These are phyloP conservation scores for Selene dorsalis DNA, from an alignment of 2,797 vertebrate genomes.

Conservation along the genomic window DNA sequence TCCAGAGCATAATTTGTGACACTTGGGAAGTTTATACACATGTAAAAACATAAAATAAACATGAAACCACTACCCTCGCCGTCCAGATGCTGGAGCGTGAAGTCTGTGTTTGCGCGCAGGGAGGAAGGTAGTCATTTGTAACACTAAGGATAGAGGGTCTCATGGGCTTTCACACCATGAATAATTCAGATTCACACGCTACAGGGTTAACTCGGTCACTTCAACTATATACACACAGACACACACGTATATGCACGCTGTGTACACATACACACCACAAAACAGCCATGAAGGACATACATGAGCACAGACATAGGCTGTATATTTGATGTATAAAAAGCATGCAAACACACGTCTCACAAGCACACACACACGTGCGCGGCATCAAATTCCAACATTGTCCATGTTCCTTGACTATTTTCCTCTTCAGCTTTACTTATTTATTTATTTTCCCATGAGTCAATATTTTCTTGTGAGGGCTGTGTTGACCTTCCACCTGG, in stretches of 20 bases:
- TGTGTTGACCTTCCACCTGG: constrained; percentile 60
- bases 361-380: not conserved
- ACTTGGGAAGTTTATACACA: constrained; percentile 50
- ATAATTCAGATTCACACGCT: constrained; percentile 74
- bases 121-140: constrained; percentile 73
- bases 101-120: constrained; percentile 36
- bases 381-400: constrained; percentile 13
- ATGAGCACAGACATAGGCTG: not conserved
- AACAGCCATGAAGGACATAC: constrained; percentile 38
- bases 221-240: constrained; percentile 41
- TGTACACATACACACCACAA: constrained; percentile 37
- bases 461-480: constrained; percentile 59
- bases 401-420: not conserved
- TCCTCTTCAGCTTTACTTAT: constrained; percentile 1
- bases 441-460: constrained; percentile 50
- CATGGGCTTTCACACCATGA: constrained; percentile 67
- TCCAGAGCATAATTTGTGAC: constrained; percentile 36
- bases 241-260: constrained; percentile 23
- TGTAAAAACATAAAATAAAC: constrained; percentile 69
- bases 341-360: constrained; percentile 8
- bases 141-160: constrained; percentile 65
- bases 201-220: constrained; percentile 69
- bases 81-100: constrained; percentile 52
- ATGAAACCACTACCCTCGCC: constrained; percentile 39
- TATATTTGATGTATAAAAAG: not conserved